These are phyloP conservation scores for Benthosema pterotum DNA, from an alignment of 2,797 vertebrate species.

Conservation along the genomic window DNA sequence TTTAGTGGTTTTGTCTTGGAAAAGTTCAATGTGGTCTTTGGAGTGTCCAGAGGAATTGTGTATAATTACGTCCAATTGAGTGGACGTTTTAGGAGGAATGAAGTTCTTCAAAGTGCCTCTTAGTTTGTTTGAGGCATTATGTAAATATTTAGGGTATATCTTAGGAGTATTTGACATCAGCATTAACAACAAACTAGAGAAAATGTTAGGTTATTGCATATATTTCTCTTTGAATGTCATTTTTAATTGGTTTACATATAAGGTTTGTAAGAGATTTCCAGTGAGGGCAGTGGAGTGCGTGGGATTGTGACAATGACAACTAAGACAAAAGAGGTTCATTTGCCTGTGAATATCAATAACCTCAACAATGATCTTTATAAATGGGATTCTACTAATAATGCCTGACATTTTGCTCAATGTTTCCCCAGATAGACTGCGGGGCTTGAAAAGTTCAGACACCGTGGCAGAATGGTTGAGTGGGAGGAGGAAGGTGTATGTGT, in stretches of 20 bases:
- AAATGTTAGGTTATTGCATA: background rate
- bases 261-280: slow-evolving; percentile 26
- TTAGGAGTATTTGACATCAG: background rate
- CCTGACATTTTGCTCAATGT: slow-evolving; percentile 69
- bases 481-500: slow-evolving; percentile 37
- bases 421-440: slow-evolving; percentile 60
- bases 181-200: background rate
- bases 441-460: slow-evolving; percentile 70
- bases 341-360: slow-evolving; percentile 47
- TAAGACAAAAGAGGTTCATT: slow-evolving; percentile 42
- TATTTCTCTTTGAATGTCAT: background rate
- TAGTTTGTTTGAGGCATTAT: background rate
- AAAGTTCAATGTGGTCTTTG: background rate
- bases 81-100: too few relatives aligned
- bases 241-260: slow-evolving; percentile 9
- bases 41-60: too few relatives aligned
- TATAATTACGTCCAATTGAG: too few relatives aligned
- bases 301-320: slow-evolving; percentile 41
- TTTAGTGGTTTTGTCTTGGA: background rate
- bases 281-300: background rate
- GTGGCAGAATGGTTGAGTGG: slow-evolving; percentile 57
- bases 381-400: slow-evolving; percentile 59
- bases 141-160: slow-evolving; percentile 1
- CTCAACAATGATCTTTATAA: slow-evolving; percentile 54
- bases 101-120: too few relatives aligned